phyloP scores from a whole-genome alignment of 1,140 invertebrate genomes.

The Telenomus remus region DNA sequence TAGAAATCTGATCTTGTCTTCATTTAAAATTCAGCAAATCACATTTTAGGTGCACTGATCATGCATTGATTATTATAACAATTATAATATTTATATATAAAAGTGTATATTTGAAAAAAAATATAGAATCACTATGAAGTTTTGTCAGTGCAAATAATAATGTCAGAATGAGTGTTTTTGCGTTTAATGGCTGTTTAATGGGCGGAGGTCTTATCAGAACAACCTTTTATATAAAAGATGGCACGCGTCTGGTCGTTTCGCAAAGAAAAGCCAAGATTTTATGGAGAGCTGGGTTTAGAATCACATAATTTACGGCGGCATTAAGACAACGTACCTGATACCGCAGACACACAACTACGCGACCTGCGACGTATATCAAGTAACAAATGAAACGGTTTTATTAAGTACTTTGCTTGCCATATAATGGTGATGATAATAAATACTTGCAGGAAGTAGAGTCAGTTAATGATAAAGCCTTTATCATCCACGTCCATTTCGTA shows the following conservation, averaged over 20 bases:
- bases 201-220: conserved; percentile 54
- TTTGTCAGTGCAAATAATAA: not conserved
- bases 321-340: conserved; percentile 41
- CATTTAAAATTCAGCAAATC: too few species aligned
- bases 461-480: conserved; percentile 52
- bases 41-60: too few species aligned
- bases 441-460: conserved; percentile 51
- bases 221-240: conserved; percentile 62
- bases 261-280: conserved; percentile 44
- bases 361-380: conserved; percentile 48
- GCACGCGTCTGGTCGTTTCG: conserved; percentile 54
- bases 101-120: too few species aligned
- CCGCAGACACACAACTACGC: conserved; percentile 8
- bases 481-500: conserved; percentile 34
- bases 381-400: conserved; percentile 56
- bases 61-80: too few species aligned
- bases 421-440: conserved; percentile 51
- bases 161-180: conserved; percentile 55
- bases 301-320: conserved; percentile 44
- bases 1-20: too few species aligned
- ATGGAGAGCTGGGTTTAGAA: conserved; percentile 30
- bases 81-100: too few species aligned
- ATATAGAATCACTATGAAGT: not conserved
- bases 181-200: conserved; percentile 64
- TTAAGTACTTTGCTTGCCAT: conserved; percentile 50